Percentiles rank a stretch among this genome's conserved stretches.
Evolutionary conservation across 2,113 vertebrate species (phyloP).

Genomic region (Gnathonemus longibarbis): DNA sequence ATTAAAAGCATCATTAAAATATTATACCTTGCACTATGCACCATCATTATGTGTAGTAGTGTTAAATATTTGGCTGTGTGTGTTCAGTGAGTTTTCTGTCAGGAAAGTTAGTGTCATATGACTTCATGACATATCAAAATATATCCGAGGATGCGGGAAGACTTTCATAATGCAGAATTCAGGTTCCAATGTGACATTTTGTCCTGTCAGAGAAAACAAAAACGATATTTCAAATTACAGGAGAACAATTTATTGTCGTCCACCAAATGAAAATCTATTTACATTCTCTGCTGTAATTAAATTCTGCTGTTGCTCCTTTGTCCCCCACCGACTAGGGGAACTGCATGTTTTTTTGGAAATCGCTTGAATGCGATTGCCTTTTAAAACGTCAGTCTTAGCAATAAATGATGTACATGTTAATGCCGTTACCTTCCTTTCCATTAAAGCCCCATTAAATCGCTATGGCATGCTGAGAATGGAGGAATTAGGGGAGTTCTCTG

Average conservation of each 20-base stretch:
- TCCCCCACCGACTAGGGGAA: neutral
- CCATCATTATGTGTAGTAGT: neutral
- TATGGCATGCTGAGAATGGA: constrained; percentile 14
- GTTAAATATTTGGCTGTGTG: neutral
- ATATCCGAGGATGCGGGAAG: neutral
- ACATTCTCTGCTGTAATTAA: constrained; percentile 20
- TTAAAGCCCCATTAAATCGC: constrained; percentile 24
- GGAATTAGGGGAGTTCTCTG: constrained; percentile 10
- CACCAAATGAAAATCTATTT: constrained; percentile 34
- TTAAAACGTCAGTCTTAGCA: constrained; percentile 13
- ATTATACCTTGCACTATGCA: neutral
- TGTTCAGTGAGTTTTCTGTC: neutral
- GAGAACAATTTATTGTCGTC: constrained; percentile 19
- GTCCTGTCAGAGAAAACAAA: constrained; percentile 29
- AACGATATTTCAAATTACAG: constrained; percentile 23
- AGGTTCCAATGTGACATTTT: neutral
- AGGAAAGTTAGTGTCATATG: neutral
- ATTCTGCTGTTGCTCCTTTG: neutral
- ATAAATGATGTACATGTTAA: constrained; percentile 28
- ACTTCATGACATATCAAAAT: neutral
- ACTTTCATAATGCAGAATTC: neutral
- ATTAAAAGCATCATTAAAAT: neutral
- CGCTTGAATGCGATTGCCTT: neutral
- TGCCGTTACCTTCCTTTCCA: constrained; percentile 19
- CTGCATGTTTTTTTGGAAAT: constrained; percentile 17